Evolutionary conservation across 2,113 vertebrate species (phyloP).

Genomic region (Hippoglossus stenolepis): DNA sequence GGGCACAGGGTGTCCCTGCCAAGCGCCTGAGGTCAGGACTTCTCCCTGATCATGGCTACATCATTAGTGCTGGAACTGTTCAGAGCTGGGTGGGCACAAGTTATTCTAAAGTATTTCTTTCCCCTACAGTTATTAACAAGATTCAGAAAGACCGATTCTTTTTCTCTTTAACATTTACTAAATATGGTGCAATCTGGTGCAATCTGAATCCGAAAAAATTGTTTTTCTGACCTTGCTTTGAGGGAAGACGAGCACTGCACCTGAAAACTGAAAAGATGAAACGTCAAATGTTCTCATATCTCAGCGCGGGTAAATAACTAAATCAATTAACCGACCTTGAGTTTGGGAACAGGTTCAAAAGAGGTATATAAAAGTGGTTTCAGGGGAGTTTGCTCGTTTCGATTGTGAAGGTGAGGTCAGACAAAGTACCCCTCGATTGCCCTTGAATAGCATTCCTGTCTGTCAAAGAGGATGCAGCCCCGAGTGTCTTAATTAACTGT

Average conservation of each 20-base stretch:
- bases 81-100: conserved; percentile 42
- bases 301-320: neutral
- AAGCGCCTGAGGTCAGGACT: conserved; percentile 55
- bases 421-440: conserved; percentile 58
- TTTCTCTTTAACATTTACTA: neutral
- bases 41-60: conserved; percentile 35
- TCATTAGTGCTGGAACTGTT: conserved; percentile 4
- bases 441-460: conserved; percentile 67
- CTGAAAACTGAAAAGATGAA: conserved; percentile 19
- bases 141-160: neutral
- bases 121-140: neutral
- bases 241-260: neutral
- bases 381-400: conserved; percentile 28
- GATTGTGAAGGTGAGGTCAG: conserved; percentile 48
- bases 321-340: conserved; percentile 34
- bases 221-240: neutral
- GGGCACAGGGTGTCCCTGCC: conserved; percentile 52
- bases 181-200: too few species aligned
- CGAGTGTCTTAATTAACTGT: conserved; percentile 76
- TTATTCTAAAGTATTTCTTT: conserved; percentile 45
- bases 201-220: neutral
- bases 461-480: conserved; percentile 60
- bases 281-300: neutral
- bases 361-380: neutral
- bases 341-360: conserved; percentile 10